Percentiles rank a stretch among this genome's conserved stretches.
Conservation (phyloP, 2,888 invertebrate genomes). For the Cerceris rybyensis region DNA sequence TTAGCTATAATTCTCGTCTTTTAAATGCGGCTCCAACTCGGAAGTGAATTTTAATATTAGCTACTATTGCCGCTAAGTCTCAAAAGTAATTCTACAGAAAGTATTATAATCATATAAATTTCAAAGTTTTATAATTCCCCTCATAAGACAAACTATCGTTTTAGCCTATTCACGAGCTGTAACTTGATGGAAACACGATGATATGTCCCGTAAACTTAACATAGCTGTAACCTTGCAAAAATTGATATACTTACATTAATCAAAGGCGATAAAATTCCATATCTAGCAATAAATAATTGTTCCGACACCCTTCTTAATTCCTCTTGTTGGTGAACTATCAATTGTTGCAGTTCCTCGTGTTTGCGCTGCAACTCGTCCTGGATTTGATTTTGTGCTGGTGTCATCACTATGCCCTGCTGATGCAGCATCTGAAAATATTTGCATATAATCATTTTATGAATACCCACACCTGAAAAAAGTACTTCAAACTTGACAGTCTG, state of each 20-base stretch:
- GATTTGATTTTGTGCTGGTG: slow-evolving; percentile 84
- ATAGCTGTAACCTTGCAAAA: slow-evolving; percentile 3
- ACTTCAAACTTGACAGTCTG: not conserved
- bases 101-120: no score
- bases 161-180: no score
- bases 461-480: not conserved
- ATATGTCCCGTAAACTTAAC: no score
- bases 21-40: no score
- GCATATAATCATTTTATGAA: not conserved
- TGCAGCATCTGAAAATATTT: slow-evolving; percentile 70
- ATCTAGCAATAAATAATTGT: slow-evolving; percentile 91
- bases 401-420: slow-evolving; percentile 83
- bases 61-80: no score
- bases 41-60: no score
- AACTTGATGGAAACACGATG: no score
- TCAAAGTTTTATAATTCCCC: no score
- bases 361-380: slow-evolving; percentile 86
- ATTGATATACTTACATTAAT: slow-evolving; percentile 75
- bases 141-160: no score
- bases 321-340: slow-evolving; percentile 93
- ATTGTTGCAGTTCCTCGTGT: slow-evolving; percentile 92
- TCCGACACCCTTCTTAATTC: slow-evolving; percentile 93
- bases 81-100: no score
- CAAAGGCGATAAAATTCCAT: slow-evolving; percentile 85
- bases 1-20: no score